Conservation (phyloP, 2,113 vertebrate genomes). For the Carlito syrichta region DNA sequence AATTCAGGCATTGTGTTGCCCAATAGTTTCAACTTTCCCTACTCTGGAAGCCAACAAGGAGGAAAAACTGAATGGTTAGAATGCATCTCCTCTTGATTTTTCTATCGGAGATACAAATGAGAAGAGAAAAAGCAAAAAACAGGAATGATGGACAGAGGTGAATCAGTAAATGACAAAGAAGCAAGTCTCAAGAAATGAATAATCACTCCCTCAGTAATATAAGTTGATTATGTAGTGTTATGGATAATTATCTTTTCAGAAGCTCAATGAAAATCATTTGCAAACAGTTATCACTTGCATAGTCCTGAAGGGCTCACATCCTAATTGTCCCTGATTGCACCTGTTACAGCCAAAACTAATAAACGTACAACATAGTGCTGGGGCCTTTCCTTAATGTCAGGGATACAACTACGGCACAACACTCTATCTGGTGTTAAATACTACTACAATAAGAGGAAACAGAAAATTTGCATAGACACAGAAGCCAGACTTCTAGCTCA, state of each 20-base stretch:
- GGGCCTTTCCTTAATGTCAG: background rate
- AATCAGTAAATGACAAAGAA: slow-evolving; percentile 4
- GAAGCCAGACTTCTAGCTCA: background rate
- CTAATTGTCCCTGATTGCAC: background rate
- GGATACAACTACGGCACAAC: background rate
- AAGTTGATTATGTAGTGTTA: background rate
- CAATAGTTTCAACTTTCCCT: background rate
- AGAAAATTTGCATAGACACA: background rate
- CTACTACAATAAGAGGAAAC: background rate
- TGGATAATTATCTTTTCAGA: slow-evolving; percentile 4
- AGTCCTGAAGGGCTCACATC: background rate
- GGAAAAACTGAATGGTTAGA: background rate
- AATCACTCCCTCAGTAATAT: background rate
- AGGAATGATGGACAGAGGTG: background rate
- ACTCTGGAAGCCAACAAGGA: background rate
- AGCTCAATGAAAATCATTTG: slow-evolving; percentile 21
- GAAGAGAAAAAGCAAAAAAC: background rate
- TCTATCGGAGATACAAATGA: background rate
- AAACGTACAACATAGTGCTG: background rate
- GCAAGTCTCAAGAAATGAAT: slow-evolving; percentile 26
- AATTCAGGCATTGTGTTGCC: background rate
- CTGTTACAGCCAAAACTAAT: background rate
- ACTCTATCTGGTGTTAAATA: background rate
- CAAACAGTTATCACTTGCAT: background rate
- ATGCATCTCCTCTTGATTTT: background rate